Evolutionary conservation across 2,888 invertebrate genomes (phyloP).

Genomic region (Alitta virens): DNA sequence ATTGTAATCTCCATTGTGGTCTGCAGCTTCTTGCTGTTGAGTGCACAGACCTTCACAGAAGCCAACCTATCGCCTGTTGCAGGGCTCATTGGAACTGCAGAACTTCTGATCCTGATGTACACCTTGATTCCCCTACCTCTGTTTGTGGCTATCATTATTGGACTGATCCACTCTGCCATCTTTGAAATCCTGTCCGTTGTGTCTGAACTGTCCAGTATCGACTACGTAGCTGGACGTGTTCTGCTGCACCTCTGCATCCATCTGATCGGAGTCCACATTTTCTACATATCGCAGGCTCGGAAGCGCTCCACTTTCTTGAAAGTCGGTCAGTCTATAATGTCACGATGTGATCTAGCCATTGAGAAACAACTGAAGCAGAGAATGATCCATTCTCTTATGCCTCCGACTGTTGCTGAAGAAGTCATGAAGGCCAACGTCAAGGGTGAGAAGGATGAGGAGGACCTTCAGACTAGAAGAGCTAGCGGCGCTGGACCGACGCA

Average conservation of each 20-base stretch:
- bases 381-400: slow-evolving; percentile 92
- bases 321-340: slow-evolving; percentile 81
- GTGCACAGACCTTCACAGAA: slow-evolving; percentile 39
- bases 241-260: slow-evolving; percentile 86
- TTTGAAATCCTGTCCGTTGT: slow-evolving; percentile 74
- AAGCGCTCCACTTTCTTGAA: slow-evolving; percentile 75
- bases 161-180: slow-evolving; percentile 76
- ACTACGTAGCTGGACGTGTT: slow-evolving; percentile 60
- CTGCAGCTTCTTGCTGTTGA: slow-evolving; percentile 43
- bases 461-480: background rate
- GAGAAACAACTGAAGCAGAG: slow-evolving; percentile 93
- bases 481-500: slow-evolving; percentile 3
- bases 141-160: slow-evolving; percentile 78
- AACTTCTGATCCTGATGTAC: slow-evolving; percentile 86
- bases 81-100: slow-evolving; percentile 61
- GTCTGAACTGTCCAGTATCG: slow-evolving; percentile 9
- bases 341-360: slow-evolving; percentile 83
- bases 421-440: slow-evolving; percentile 40
- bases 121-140: slow-evolving; percentile 89
- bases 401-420: slow-evolving; percentile 78
- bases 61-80: slow-evolving; percentile 51
- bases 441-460: slow-evolving; percentile 19
- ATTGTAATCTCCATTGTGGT: slow-evolving; percentile 60
- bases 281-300: slow-evolving; percentile 80
- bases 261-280: slow-evolving; percentile 86